phyloP scores from a whole-genome alignment of 2,888 invertebrate genomes.

The Nemotelus nigrinus region DNA sequence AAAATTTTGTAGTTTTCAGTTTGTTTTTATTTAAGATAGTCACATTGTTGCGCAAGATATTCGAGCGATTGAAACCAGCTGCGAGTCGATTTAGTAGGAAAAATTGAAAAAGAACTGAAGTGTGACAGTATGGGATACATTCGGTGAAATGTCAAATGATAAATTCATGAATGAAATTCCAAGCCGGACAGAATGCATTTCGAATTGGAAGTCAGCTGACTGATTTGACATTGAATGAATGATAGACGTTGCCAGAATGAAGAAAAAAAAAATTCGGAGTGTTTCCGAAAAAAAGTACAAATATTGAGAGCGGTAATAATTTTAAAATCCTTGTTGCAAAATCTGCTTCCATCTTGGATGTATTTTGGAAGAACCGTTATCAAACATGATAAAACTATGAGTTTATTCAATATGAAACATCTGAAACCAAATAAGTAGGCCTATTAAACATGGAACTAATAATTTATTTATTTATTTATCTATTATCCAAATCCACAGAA shows the following conservation, averaged over 20 bases:
- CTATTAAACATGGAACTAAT: too few species aligned
- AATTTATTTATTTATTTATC: too few species aligned
- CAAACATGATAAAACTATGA: too few species aligned
- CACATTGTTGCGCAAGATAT: constrained; percentile 38
- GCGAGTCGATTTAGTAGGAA: not conserved
- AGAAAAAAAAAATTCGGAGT: not conserved
- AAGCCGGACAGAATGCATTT: not conserved
- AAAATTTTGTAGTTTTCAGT: not conserved
- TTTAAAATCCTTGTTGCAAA: too few species aligned
- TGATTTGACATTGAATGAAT: not conserved
- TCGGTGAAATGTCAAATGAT: constrained; percentile 3
- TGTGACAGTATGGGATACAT: not conserved
- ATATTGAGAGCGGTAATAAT: too few species aligned
- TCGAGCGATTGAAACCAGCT: too few species aligned
- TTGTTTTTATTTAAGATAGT: constrained; percentile 13
- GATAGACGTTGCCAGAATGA: not conserved
- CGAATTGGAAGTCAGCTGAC: constrained; percentile 4
- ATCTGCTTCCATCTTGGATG: too few species aligned
- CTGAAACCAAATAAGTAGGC: too few species aligned
- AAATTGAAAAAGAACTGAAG: constrained; percentile 7
- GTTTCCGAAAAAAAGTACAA: not conserved
- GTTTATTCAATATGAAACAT: too few species aligned
- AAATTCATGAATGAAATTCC: constrained; percentile 25
- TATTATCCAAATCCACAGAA: too few species aligned
- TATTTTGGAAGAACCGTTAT: too few species aligned